phyloP scores from a whole-genome alignment of 2,113 vertebrate genomes.

The Fregata magnificens region DNA sequence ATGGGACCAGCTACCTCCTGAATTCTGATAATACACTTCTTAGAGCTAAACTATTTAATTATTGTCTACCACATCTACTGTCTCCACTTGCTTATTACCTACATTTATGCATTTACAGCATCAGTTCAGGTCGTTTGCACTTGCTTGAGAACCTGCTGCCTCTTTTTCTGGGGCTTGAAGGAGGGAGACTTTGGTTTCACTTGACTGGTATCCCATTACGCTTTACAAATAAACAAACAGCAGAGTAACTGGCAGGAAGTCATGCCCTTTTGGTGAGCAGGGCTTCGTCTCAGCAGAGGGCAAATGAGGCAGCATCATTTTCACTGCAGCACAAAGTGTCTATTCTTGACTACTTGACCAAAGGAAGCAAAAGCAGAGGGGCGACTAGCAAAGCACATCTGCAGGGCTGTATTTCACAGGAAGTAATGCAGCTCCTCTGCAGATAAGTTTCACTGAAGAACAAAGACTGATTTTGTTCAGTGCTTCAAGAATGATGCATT shows the following conservation, averaged over 20 bases:
- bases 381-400: constrained; percentile 59
- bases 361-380: constrained; percentile 45
- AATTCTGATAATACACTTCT: not conserved
- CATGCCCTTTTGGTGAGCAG: constrained; percentile 20
- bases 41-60: not conserved
- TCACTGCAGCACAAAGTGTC: constrained; percentile 73
- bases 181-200: not conserved
- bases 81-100: not conserved
- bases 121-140: not conserved
- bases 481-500: constrained; percentile 56
- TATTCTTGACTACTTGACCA: constrained; percentile 70
- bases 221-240: constrained; percentile 63
- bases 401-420: constrained; percentile 72
- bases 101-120: not conserved
- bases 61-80: not conserved
- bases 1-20: not conserved
- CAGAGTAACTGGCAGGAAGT: constrained; percentile 51
- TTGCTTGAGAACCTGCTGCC: constrained; percentile 11
- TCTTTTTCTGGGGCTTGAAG: not conserved
- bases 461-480: constrained; percentile 77
- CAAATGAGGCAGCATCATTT: constrained; percentile 62
- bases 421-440: constrained; percentile 66
- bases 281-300: constrained; percentile 24
- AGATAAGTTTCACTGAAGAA: constrained; percentile 77
- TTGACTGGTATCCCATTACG: not conserved